Evolutionary conservation across 2,113 vertebrate species (phyloP), one percentile per base, ranked within the genome.

Genomic region (Xiphophorus couchianus): DNA sequence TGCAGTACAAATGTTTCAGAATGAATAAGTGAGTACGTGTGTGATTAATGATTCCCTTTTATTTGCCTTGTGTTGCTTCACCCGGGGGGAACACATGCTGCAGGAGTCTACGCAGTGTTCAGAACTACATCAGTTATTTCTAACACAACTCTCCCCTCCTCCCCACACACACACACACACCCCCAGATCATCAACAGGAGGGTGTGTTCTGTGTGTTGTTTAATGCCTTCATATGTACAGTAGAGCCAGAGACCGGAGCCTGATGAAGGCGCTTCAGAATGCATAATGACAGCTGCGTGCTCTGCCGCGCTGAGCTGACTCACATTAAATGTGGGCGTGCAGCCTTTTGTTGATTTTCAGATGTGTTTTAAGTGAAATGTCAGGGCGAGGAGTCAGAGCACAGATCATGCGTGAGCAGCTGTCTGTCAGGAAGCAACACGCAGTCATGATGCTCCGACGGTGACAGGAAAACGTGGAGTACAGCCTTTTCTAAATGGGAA

Each of bases 31-130:
- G 30, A 13, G 9, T 61, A n/a, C 29, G 29, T 35, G 31, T 73
- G 78, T 80, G 71, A 90, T 92, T 87, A 86, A n/a, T 28, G 84
- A 91, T 90, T 90, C 89, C 69, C 86, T 91, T 92, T 90, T 73
- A 86, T 91, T 88, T 76, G 63, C 67, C 82, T 74, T 76, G 76
- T 76, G 76, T 48, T 67, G 67, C 71, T 75, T 27, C 72, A 69
- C 51, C 30, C 31, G 33, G 30, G 30, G 62, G 25, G n/a, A 19
- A 39, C 62, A 62, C 39, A 14, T 44, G 27, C 66, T 68, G 73
- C 35, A 5, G 44, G 27, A 42, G 71, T 73, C 80, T 77, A 44
- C 30, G 17, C 73, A 66, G 48, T 67, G 25, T 69, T 61, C 80
- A 33, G 31, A 58, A 77, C 76, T 70, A 74, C 60, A 84, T 87